phyloP scores from a whole-genome alignment of 1,140 invertebrate genomes.

The Drosophila lowei region DNA sequence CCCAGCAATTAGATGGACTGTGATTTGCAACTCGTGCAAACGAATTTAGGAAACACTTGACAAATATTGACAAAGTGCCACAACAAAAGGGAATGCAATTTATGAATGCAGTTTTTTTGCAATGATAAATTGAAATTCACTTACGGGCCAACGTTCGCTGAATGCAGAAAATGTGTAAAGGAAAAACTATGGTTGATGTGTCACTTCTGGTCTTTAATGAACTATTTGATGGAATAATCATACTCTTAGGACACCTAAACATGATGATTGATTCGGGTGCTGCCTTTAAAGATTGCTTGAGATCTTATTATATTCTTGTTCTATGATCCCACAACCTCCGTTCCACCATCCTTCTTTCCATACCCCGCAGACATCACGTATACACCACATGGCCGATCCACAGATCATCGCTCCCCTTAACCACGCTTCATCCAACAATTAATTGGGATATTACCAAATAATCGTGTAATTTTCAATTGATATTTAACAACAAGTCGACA shows the following conservation, averaged over 20 bases:
- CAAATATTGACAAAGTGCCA: slow-evolving; percentile 51
- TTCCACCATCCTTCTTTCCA: no score
- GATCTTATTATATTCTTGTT: no score
- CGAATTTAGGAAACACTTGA: slow-evolving; percentile 58
- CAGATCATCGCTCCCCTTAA: not conserved
- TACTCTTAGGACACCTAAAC: no score
- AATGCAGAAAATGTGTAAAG: no score
- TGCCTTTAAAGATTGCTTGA: no score
- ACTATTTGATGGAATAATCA: no score
- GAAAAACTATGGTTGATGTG: no score
- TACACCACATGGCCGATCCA: slow-evolving; percentile 3
- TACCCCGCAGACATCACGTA: slow-evolving; percentile 16
- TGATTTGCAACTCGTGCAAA: slow-evolving; percentile 68
- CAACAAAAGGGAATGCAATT: slow-evolving; percentile 1
- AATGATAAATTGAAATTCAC: not conserved
- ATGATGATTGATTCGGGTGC: no score
- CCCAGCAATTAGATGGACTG: slow-evolving; percentile 69
- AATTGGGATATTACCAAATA: slow-evolving; percentile 23
- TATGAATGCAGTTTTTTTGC: not conserved
- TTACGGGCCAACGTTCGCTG: not conserved
- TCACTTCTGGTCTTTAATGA: not conserved
- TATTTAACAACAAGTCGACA: slow-evolving; percentile 24
- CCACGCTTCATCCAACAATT: slow-evolving; percentile 1
- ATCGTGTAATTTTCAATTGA: slow-evolving; percentile 31
- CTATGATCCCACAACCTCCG: no score